Base-by-base conservation (phyloP, 2,797 vertebrate genomes). In the Sebastes trivittatus region DNA sequence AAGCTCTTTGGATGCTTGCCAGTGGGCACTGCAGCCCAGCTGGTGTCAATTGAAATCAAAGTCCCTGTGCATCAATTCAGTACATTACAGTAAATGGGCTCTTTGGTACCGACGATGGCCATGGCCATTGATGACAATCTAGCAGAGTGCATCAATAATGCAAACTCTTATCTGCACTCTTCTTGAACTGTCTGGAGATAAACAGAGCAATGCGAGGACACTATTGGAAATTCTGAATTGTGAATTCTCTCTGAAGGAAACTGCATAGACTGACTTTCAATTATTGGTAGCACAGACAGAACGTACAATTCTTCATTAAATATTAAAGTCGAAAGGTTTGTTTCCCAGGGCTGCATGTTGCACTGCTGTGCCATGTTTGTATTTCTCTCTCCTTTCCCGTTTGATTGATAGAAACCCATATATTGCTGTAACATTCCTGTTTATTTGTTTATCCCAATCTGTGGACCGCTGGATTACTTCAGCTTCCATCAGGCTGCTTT, bases 111-210 rank as follows among this genome's bases (percentile, higher is more conserved):
- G 25, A 46, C 56, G 75, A 77, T 61, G 67, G 72, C 65, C 11
- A 4, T 10, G 18, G 70, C 75, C 32, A 63, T 72, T 73, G 82
- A 87, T 78, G 80, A 86, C 75, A 75, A 60, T 84, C 68, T 62
- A 49, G 65, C 72, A 60, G 76, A 73, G 54, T 2, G 70, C 80
- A 84, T 90, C 77, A 81, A 84, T 85, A 86, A 90, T 88, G 84
- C 73, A 87, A 62, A 72, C 16, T 80, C 32, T 36, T 69, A 72
- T 87, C 66, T 72, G 65, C 52, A n/a, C 65, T 79, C 13, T 55
- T 79, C 60, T 78, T 64, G 70, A 75, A 38, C 73, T 42, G 67
- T 62, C 32, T 71, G 52, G 56, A 64, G 46, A 55, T 74, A 80
- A 82, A 75, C 72, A 27, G 27, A 71, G 32, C 29, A 9, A 72